A percentile compares a stretch with the other conserved stretches of the same genome.
Evolutionary conservation across 2,797 vertebrate genomes (phyloP).

Genomic region (Zenarchopterus dispar): DNA sequence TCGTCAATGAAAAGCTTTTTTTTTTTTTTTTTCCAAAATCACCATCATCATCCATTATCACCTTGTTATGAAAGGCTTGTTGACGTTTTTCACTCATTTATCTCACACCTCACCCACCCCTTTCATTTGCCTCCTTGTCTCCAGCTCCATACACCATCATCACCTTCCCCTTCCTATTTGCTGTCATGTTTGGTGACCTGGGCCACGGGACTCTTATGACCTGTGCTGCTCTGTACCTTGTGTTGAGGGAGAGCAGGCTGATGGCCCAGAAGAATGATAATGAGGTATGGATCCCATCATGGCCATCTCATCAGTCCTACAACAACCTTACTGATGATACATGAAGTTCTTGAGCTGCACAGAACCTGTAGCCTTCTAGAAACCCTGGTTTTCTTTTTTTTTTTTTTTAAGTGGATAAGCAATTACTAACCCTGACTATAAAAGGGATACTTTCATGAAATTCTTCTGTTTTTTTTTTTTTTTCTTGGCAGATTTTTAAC

Average conservation of each 20-base stretch:
- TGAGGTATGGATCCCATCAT: slow-evolving; percentile 83
- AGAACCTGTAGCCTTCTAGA: background rate
- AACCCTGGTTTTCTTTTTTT: too few relatives aligned
- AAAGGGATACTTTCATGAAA: background rate
- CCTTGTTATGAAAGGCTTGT: slow-evolving; percentile 6
- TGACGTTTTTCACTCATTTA: slow-evolving; percentile 21
- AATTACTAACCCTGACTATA: background rate
- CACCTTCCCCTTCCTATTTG: slow-evolving; percentile 98
- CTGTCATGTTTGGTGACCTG: slow-evolving; percentile 98
- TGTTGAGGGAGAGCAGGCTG: slow-evolving; percentile 92
- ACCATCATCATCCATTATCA: slow-evolving; percentile 28
- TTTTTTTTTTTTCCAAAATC: background rate
- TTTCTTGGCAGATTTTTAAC: slow-evolving; percentile 88
- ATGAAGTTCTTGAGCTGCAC: background rate
- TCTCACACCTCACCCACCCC: slow-evolving; percentile 13
- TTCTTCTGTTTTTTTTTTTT: background rate
- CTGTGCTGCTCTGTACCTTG: slow-evolving; percentile 93
- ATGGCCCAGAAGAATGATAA: slow-evolving; percentile 95
- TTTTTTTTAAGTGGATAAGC: background rate
- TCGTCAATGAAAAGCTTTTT: background rate
- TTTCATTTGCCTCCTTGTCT: slow-evolving; percentile 48
- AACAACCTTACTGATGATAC: background rate
- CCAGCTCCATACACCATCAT: slow-evolving; percentile 97
- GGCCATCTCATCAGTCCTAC: slow-evolving; percentile 19
- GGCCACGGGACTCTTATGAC: slow-evolving; percentile 96